These are phyloP conservation scores for Timandra comae DNA, from an alignment of 2,888 invertebrate species.

Conservation along the genomic window DNA sequence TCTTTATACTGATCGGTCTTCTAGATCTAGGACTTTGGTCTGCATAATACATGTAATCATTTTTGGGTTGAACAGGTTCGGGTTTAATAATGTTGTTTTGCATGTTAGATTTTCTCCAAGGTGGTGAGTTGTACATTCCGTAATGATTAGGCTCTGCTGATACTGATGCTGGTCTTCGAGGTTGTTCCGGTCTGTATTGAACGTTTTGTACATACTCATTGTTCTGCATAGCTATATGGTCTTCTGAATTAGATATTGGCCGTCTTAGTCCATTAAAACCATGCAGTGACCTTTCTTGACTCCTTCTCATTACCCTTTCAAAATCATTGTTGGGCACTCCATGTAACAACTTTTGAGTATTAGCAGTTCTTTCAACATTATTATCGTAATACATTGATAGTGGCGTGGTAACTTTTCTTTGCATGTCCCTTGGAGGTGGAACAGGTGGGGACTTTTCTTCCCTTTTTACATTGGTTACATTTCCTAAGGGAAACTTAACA, in stretches of 20 bases:
- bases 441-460: constrained; percentile 81
- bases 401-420: constrained; percentile 75
- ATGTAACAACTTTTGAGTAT: constrained; percentile 44
- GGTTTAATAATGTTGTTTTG: constrained; percentile 49
- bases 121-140: constrained; percentile 58
- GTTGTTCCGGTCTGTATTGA: constrained; percentile 55
- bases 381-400: constrained; percentile 71
- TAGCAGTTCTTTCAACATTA: constrained; percentile 48
- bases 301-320: constrained; percentile 66
- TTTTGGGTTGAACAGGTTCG: constrained; percentile 54
- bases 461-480: constrained; percentile 57
- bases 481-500: constrained; percentile 72
- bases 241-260: constrained; percentile 70
- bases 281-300: constrained; percentile 64
- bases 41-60: constrained; percentile 81
- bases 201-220: constrained; percentile 55
- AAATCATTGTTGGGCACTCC: constrained; percentile 70
- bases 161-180: constrained; percentile 66
- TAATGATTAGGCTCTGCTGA: constrained; percentile 71
- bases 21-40: constrained; percentile 84
- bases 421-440: constrained; percentile 87
- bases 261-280: constrained; percentile 64
- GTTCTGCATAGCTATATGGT: constrained; percentile 72
- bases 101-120: constrained; percentile 56
- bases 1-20: constrained; percentile 82